These are phyloP conservation scores for Amphilophus citrinellus DNA, from an alignment of 2,113 vertebrate species.

Conservation along the genomic window DNA sequence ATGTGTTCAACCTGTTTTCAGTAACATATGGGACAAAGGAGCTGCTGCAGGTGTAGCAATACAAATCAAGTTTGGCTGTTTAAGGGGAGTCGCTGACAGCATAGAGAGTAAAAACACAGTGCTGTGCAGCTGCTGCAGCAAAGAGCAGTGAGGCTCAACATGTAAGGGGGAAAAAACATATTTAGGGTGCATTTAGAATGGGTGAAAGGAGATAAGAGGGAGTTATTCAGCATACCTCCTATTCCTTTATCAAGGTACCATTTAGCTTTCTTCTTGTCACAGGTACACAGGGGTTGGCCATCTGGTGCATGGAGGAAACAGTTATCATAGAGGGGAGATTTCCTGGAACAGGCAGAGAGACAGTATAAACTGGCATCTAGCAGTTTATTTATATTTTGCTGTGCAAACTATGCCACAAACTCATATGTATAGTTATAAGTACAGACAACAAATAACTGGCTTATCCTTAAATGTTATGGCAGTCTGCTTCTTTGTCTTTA, in stretches of 20 bases:
- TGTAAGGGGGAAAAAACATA: neutral
- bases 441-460: neutral
- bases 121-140: neutral
- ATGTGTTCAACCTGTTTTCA: too few species aligned
- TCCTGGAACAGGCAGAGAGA: slow-evolving; percentile 80
- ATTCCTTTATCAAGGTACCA: slow-evolving; percentile 99
- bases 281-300: slow-evolving; percentile 95
- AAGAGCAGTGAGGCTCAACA: neutral
- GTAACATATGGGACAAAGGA: neutral
- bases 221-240: slow-evolving; percentile 83
- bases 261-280: slow-evolving; percentile 97
- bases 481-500: neutral
- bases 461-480: neutral
- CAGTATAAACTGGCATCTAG: neutral
- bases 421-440: neutral
- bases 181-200: neutral
- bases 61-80: neutral
- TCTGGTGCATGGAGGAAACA: slow-evolving; percentile 97
- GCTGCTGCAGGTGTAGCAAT: neutral
- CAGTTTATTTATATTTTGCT: slow-evolving; percentile 2
- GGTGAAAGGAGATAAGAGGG: neutral
- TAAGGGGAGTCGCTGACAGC: neutral
- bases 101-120: neutral
- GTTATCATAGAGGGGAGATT: slow-evolving; percentile 97
- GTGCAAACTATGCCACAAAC: neutral